Conservation (phyloP, 2,113 vertebrate genomes). For the Notiomystis cincta region DNA sequence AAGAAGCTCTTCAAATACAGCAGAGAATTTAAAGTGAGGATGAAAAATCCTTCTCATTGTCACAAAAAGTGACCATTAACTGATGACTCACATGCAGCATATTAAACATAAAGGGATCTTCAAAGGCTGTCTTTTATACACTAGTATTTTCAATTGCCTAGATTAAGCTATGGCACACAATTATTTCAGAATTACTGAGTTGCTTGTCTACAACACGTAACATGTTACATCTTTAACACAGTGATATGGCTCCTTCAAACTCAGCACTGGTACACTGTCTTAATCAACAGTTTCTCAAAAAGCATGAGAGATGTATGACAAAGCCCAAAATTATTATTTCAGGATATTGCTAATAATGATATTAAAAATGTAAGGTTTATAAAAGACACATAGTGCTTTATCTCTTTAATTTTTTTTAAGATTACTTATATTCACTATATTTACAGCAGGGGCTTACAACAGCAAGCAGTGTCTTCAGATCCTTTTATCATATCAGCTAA, state of each 20-base stretch:
- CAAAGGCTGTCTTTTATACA: not conserved
- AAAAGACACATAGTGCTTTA: not conserved
- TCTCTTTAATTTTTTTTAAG: not conserved
- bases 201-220: not conserved
- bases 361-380: not conserved
- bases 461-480: not conserved
- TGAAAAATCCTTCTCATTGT: not conserved
- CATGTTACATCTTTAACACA: not conserved
- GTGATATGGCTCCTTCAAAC: not conserved
- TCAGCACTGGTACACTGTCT: not conserved
- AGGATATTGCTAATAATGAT: not conserved
- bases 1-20: not conserved
- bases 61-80: conserved; percentile 1
- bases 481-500: not conserved
- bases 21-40: conserved; percentile 20
- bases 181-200: not conserved
- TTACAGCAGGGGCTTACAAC: not conserved
- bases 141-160: not conserved
- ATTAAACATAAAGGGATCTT: not conserved
- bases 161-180: not conserved
- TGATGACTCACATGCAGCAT: conserved; percentile 6
- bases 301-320: not conserved
- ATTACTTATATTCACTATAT: not conserved
- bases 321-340: not conserved
- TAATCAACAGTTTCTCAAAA: not conserved